These are phyloP conservation scores for Apotomis betuletana DNA, from an alignment of 2,888 invertebrate genomes.

Conservation along the genomic window DNA sequence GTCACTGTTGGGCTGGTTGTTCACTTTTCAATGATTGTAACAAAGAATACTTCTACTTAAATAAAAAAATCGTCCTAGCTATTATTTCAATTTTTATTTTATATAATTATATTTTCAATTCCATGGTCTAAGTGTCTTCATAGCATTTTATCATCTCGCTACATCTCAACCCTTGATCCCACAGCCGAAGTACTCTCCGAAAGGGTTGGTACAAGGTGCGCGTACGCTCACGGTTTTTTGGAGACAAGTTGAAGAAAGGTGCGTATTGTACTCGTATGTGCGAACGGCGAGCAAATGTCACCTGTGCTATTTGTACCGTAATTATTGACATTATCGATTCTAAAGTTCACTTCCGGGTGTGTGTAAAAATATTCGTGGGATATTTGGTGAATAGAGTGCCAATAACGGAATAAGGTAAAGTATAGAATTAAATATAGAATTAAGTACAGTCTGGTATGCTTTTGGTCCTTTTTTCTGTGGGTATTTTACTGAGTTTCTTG, in stretches of 20 bases:
- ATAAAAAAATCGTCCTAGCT: too few species aligned
- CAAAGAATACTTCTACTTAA: too few species aligned
- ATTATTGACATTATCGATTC: conserved; percentile 19
- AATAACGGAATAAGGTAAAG: neutral
- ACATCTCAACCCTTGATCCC: conserved; percentile 29
- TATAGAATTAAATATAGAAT: neutral
- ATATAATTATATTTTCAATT: too few species aligned
- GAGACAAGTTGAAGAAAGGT: conserved; percentile 71
- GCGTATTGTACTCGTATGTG: conserved; percentile 50
- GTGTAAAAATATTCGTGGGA: neutral
- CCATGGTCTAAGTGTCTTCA: too few species aligned
- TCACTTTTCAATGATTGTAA: too few species aligned
- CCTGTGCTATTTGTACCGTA: conserved; percentile 35
- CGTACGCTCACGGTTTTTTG: conserved; percentile 54
- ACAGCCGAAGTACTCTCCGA: conserved; percentile 34
- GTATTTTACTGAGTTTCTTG: too few species aligned
- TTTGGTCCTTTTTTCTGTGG: too few species aligned
- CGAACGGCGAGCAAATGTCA: conserved; percentile 44
- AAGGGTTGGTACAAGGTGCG: conserved; percentile 59
- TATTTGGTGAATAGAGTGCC: neutral
- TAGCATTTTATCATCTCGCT: conserved; percentile 7
- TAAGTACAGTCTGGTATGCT: too few species aligned
- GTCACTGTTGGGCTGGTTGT: too few species aligned
- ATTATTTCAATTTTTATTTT: too few species aligned
- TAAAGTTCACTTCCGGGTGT: conserved; percentile 43